These are phyloP conservation scores for Paradisaea rubra DNA, from an alignment of 2,113 vertebrate species.

Conservation along the genomic window DNA sequence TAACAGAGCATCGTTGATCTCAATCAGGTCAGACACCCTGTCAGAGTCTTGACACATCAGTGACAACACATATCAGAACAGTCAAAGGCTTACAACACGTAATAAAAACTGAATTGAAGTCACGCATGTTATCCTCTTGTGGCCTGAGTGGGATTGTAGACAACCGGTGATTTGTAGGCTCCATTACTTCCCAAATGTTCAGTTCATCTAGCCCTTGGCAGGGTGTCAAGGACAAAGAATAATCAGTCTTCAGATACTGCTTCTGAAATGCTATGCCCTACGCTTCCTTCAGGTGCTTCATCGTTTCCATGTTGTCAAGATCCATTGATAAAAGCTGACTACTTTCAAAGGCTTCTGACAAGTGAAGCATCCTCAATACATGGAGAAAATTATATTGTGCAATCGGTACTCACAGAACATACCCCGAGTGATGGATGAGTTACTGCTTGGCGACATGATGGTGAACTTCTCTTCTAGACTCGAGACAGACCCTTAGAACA, in stretches of 20 bases:
- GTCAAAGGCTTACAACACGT: slow-evolving; percentile 61
- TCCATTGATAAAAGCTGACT: slow-evolving; percentile 69
- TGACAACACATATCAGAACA: slow-evolving; percentile 58
- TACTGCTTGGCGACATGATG: neutral
- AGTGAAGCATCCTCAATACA: slow-evolving; percentile 13
- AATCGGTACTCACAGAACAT: slow-evolving; percentile 25
- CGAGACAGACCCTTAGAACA: neutral
- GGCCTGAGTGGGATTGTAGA: slow-evolving; percentile 42
- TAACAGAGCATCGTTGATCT: slow-evolving; percentile 37
- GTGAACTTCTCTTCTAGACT: neutral
- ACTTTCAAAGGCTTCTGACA: slow-evolving; percentile 63
- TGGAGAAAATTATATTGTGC: slow-evolving; percentile 47
- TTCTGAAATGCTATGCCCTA: slow-evolving; percentile 62
- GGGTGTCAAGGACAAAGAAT: slow-evolving; percentile 71
- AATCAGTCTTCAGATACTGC: slow-evolving; percentile 69
- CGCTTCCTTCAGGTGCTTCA: slow-evolving; percentile 69
- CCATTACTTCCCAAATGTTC: slow-evolving; percentile 68
- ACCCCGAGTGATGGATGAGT: slow-evolving; percentile 40
- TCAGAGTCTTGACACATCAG: slow-evolving; percentile 54
- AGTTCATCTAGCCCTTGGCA: slow-evolving; percentile 70
- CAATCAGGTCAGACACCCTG: slow-evolving; percentile 37
- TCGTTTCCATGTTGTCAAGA: slow-evolving; percentile 66
- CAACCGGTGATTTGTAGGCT: slow-evolving; percentile 70
- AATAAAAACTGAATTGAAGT: slow-evolving; percentile 69
- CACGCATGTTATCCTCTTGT: slow-evolving; percentile 14